Evolutionary conservation across 2,888 invertebrate species (phyloP).

Genomic region (Tetanocera ferruginea): DNA sequence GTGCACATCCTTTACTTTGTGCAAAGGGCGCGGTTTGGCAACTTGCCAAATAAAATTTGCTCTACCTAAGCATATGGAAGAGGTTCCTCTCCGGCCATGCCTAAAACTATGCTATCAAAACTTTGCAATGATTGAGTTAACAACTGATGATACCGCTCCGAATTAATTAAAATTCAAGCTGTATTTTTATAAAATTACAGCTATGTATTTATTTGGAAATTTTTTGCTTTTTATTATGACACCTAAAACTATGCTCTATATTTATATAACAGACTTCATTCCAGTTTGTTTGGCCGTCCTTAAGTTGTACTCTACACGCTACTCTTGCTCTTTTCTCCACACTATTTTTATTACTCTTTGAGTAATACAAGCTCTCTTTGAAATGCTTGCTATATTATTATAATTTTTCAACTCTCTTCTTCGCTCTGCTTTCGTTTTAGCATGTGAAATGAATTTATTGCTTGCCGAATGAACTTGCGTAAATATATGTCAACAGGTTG

Average conservation of each 20-base stretch:
- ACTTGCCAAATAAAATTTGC: slow-evolving; percentile 27
- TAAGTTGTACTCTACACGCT: not conserved
- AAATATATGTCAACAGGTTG: slow-evolving; percentile 31
- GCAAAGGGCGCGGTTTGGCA: slow-evolving; percentile 41
- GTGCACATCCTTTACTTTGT: not conserved
- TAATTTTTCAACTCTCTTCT: not conserved
- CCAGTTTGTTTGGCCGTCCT: not conserved
- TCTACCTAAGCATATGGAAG: not conserved
- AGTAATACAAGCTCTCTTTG: not conserved
- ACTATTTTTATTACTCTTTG: not conserved
- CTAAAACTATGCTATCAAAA: slow-evolving; percentile 24
- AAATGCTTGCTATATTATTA: not conserved
- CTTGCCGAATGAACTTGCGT: not conserved
- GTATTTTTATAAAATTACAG: not conserved
- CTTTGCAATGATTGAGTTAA: not conserved
- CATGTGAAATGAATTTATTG: not conserved
- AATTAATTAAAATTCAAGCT: not conserved
- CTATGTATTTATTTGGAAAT: not conserved
- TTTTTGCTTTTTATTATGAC: not conserved
- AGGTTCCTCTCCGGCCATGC: not conserved
- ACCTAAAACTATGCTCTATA: not conserved
- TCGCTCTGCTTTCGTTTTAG: not conserved
- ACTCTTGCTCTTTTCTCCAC: not conserved
- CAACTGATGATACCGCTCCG: too few relatives aligned
- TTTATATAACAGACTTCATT: not conserved